Evolutionary conservation across 2,888 invertebrate genomes (phyloP).

Genomic region (Spisula subtruncata): DNA sequence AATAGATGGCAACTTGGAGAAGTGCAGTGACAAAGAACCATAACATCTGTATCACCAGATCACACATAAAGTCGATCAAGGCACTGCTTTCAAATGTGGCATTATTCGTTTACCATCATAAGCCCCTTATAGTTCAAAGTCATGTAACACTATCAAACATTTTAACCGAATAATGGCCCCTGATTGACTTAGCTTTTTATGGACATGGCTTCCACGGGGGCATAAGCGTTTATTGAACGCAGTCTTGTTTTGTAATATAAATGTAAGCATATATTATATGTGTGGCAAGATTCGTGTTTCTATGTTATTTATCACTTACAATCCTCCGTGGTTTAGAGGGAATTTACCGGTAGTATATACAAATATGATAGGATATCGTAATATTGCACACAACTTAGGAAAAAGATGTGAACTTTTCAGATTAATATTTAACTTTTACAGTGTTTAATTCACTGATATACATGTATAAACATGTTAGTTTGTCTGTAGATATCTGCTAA

Average conservation of each 20-base stretch:
- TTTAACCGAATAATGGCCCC: too few relatives aligned
- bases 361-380: neutral
- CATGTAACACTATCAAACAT: too few relatives aligned
- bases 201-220: too few relatives aligned
- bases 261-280: neutral
- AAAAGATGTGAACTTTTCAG: constrained; percentile 40
- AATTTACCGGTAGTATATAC: neutral
- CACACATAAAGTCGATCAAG: too few relatives aligned
- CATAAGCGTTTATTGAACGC: too few relatives aligned
- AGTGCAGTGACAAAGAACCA: too few relatives aligned
- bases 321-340: neutral
- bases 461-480: neutral
- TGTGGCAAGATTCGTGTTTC: constrained; percentile 25
- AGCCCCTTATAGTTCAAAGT: too few relatives aligned
- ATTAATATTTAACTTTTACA: neutral
- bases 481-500: neutral
- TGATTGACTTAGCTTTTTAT: too few relatives aligned
- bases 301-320: neutral
- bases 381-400: constrained; percentile 26
- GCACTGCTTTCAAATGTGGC: too few relatives aligned
- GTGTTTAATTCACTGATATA: neutral
- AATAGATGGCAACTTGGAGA: too few relatives aligned
- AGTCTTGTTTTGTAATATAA: neutral
- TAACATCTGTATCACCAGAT: too few relatives aligned
- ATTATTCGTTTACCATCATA: too few relatives aligned